Evolutionary conservation across 2,888 invertebrate genomes (phyloP).

Genomic region (Phytoseiulus persimilis): DNA sequence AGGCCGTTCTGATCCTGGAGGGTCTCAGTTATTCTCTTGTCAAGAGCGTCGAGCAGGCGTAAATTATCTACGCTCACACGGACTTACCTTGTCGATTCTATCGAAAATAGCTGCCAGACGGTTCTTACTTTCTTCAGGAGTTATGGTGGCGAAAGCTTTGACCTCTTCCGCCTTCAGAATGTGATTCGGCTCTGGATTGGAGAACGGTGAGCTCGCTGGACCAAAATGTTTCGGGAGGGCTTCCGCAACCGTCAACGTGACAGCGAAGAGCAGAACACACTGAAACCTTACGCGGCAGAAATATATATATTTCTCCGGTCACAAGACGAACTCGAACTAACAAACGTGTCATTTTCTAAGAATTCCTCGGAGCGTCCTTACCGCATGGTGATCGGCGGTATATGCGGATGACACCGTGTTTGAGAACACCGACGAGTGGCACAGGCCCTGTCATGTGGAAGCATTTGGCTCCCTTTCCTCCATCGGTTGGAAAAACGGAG

Average conservation of each 20-base stretch:
- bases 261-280: neutral
- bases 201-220: neutral
- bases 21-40: neutral
- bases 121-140: conserved; percentile 87
- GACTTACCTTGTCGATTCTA: conserved; percentile 44
- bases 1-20: conserved; percentile 65
- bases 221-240: conserved; percentile 16
- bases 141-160: conserved; percentile 81
- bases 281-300: neutral
- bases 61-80: too few relatives aligned
- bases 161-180: conserved; percentile 86
- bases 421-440: neutral
- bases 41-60: neutral
- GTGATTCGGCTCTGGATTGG: conserved; percentile 78
- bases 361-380: neutral
- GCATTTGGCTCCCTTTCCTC: neutral
- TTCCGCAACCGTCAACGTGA: neutral
- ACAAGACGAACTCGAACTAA: too few relatives aligned
- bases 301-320: too few relatives aligned
- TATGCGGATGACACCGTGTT: neutral
- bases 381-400: neutral
- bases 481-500: neutral
- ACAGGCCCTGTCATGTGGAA: neutral
- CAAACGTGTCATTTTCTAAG: too few relatives aligned
- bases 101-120: conserved; percentile 57